Evolutionary conservation across 2,888 invertebrate genomes (phyloP).

Genomic region (Adineta ricciae): DNA sequence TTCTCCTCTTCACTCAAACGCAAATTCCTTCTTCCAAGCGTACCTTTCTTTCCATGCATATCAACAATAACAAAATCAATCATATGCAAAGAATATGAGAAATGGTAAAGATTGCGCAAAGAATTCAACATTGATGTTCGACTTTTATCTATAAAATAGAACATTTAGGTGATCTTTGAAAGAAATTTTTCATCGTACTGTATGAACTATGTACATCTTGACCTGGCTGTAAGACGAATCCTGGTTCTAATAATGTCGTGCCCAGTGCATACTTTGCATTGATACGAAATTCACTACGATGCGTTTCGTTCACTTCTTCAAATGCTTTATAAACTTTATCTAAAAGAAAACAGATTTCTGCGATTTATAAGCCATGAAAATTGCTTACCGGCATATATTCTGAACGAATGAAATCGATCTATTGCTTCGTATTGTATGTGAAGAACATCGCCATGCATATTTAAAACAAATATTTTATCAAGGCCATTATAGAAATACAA

Average conservation of each 20-base stretch:
- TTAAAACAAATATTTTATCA: neutral
- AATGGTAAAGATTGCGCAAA: neutral
- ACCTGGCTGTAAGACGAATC: neutral
- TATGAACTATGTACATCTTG: neutral
- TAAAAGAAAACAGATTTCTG: neutral
- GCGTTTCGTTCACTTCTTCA: neutral
- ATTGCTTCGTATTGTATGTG: neutral
- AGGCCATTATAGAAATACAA: neutral
- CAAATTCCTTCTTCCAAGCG: no score
- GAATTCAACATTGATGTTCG: neutral
- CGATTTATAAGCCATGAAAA: no score
- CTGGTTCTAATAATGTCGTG: neutral
- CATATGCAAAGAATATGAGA: neutral
- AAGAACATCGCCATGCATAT: neutral
- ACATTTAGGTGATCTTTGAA: no score
- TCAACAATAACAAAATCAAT: conserved; percentile 1
- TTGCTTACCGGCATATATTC: neutral
- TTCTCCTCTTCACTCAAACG: neutral
- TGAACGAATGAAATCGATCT: neutral
- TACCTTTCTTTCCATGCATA: neutral
- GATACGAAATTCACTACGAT: neutral
- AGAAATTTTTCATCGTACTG: neutral
- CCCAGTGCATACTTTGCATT: neutral
- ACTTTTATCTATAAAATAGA: neutral
- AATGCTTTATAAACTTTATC: conserved; percentile 12